Base-by-base conservation (phyloP, 1,140 invertebrate species). In the Drosophila bipectinata region DNA sequence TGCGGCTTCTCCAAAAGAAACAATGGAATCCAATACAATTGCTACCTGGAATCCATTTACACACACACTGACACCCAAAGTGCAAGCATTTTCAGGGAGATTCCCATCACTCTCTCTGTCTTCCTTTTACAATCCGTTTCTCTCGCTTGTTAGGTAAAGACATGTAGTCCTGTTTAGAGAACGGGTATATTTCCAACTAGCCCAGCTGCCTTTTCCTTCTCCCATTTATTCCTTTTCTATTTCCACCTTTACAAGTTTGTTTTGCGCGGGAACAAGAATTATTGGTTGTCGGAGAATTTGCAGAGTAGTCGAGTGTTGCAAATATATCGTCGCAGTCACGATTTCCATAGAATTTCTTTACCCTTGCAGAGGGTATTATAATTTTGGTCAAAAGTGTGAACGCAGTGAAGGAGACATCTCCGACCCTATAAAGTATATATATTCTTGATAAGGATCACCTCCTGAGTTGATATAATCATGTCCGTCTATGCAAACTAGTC, bases 11-110 rank as follows among this genome's bases (percentile, higher is more conserved):
- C 55, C 41, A 53, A 49, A 32, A 21, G 15, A 47, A 56, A 61
- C 76, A 79, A 77, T 63, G 61, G 76, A 84, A 69, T 80, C 81
- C 81, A 83, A 76, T 55, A 84, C 71, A 66, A 39, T 76, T 56
- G 53, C 51, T 85, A 79, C 80, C 67, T 77, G 74, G 39, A 14
- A 44, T 7, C 28, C 21, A 30, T 51, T 26, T 49, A 69, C 52
- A 52, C 44, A 74, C 61, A 74, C 47, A 52, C 7, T 6, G 12
- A 39, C 21, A 47, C 18, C 21, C 9, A 9, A 24, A 47, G 1
- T 26, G 41, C 51, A 34, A 44, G 21, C 41, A 32, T 67, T 26
- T 60, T 39, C 63, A 68, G 53, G 66, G 48, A 26, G 41, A 44
- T 44, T 44, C 15, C 44, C 9, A 21, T 18, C 18, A 2, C 15